Evolutionary conservation across 1,140 invertebrate genomes (phyloP), one percentile per base, ranked within the genome.

Genomic region (Idris sp.): DNA sequence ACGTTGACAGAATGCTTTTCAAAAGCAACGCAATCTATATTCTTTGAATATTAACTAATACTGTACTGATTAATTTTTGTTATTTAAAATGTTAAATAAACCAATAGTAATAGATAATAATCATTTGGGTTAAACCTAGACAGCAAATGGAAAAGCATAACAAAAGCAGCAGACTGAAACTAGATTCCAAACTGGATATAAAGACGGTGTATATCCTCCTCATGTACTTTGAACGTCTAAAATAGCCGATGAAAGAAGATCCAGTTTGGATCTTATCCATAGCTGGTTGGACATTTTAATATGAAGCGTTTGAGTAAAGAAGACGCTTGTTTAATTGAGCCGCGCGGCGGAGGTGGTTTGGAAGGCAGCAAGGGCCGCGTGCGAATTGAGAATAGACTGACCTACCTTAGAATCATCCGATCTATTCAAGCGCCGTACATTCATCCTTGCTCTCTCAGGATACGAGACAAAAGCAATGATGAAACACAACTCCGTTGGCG

Each of bases 341-440:
- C 38, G 56, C 40, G 64, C 30, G n/a, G n/a, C n/a, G 30, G 38
- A 38, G 54, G 53, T 31, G 58, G 74, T 43, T 48, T 30, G 54
- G 53, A 61, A 49, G 43, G 54, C 43, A 40, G 54, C 43, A 40
- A 44, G 22, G 67, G 54, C 78, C 76, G 76, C 80, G 75, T 76
- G 75, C 82, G 67, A 77, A 65, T 76, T 76, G 58, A 82, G 80
- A 84, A 83, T 81, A 79, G 82, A 84, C 84, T 86, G 86, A 88
- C 84, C 85, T 88, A 86, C 84, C 84, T 80, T 79, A 84, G 86
- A 83, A 86, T 88, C 86, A 86, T 88, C 86, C 84, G 84, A 88
- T 88, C 86, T 87, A 86, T 87, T 87, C 83, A 83, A 48, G 43
- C 69, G 79, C 40, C 78, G 83, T 79, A 79, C 77, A 84, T 86